Evolutionary conservation across 1,140 invertebrate genomes (phyloP).

Genomic region (Oryzaephilus surinamensis): DNA sequence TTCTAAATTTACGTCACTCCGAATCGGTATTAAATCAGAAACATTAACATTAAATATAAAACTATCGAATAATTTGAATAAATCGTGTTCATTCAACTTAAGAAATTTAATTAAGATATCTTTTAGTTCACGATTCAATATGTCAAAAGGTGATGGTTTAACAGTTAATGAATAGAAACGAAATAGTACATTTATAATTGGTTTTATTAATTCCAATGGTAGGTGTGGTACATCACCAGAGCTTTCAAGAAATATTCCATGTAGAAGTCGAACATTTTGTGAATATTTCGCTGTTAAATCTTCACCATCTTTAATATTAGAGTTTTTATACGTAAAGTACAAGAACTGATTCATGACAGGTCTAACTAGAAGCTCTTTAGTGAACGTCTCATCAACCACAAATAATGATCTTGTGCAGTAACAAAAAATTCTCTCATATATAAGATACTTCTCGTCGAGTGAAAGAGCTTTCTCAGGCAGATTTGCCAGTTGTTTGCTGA

Average conservation of each 20-base stretch:
- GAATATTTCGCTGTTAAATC: slow-evolving; percentile 35
- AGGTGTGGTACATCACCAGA: slow-evolving; percentile 9
- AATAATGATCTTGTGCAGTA: slow-evolving; percentile 45
- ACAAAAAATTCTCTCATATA: slow-evolving; percentile 37
- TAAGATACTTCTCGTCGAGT: too few species aligned
- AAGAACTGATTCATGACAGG: slow-evolving; percentile 26
- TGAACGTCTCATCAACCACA: slow-evolving; percentile 39
- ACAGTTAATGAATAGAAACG: slow-evolving; percentile 18
- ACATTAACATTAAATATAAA: slow-evolving; percentile 20
- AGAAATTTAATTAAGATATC: slow-evolving; percentile 21
- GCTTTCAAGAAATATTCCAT: slow-evolving; percentile 33
- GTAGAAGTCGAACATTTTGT: slow-evolving; percentile 36
- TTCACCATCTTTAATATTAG: slow-evolving; percentile 13
- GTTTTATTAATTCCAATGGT: slow-evolving; percentile 17
- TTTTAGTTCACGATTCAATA: slow-evolving; percentile 17
- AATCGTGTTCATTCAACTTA: slow-evolving; percentile 4
- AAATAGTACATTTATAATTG: slow-evolving; percentile 20
- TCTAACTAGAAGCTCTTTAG: too few species aligned
- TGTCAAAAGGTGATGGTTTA: too few species aligned
- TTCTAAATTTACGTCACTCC: slow-evolving; percentile 5
- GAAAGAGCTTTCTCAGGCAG: slow-evolving; percentile 37
- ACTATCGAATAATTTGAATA: slow-evolving; percentile 17
- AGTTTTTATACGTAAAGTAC: slow-evolving; percentile 33
- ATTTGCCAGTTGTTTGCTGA: slow-evolving; percentile 40
- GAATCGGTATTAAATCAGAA: neutral